phyloP scores from a whole-genome alignment of 2,888 invertebrate genomes.

The Phania funesta region DNA sequence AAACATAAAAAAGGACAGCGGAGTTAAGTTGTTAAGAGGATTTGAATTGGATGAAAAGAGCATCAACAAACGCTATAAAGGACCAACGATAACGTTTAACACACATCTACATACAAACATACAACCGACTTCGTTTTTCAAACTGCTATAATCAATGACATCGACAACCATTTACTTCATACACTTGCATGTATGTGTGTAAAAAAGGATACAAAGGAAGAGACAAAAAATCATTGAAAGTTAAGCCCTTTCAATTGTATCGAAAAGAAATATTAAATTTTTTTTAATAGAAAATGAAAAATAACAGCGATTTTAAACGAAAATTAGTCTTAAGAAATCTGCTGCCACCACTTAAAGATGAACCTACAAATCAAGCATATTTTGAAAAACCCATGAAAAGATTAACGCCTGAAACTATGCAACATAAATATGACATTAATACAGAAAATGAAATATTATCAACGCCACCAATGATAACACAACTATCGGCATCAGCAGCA shows the following conservation, averaged over 20 bases:
- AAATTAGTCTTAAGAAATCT: slow-evolving; percentile 24
- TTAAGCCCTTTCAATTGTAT: background rate
- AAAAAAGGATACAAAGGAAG: slow-evolving; percentile 13
- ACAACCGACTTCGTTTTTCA: background rate
- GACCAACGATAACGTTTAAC: background rate
- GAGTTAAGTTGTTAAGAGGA: slow-evolving; percentile 73
- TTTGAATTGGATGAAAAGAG: slow-evolving; percentile 55
- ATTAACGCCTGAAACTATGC: slow-evolving; percentile 15
- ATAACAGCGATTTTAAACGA: slow-evolving; percentile 56
- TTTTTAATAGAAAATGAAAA: slow-evolving; percentile 51
- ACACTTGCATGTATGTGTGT: slow-evolving; percentile 6
- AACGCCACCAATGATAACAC: slow-evolving; percentile 35
- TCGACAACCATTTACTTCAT: slow-evolving; percentile 16
- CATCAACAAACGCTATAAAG: slow-evolving; percentile 38
- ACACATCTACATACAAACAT: background rate
- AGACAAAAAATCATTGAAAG: background rate
- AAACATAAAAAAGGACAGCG: slow-evolving; percentile 42
- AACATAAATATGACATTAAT: slow-evolving; percentile 35
- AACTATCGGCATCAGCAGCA: slow-evolving; percentile 26
- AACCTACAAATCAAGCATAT: background rate
- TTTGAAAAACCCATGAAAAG: background rate
- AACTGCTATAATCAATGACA: slow-evolving; percentile 50
- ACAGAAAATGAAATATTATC: slow-evolving; percentile 11
- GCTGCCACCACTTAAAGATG: background rate
- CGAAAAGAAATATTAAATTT: background rate